A percentile compares a stretch with the other conserved stretches of the same genome.
phyloP scores from a whole-genome alignment of 2,888 invertebrate species.

The Torymus auratus region DNA sequence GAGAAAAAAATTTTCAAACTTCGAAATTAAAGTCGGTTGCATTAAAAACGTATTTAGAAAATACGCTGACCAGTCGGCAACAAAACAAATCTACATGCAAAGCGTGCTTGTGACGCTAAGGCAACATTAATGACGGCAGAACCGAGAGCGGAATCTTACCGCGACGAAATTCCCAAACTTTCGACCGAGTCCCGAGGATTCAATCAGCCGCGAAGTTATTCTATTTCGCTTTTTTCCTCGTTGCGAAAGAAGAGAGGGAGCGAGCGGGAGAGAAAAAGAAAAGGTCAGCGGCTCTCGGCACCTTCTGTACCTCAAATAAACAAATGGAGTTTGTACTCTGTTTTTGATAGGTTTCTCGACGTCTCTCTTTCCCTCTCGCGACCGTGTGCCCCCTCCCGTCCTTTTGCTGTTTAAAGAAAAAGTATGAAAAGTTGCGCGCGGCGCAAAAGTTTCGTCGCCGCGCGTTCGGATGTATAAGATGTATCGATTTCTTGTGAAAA shows the following conservation, averaged over 20 bases:
- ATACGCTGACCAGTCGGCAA: background rate
- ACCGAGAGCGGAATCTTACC: background rate
- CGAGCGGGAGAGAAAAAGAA: background rate
- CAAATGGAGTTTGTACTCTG: constrained; percentile 46
- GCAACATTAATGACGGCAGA: constrained; percentile 20
- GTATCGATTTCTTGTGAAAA: constrained; percentile 45
- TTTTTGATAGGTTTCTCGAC: constrained; percentile 42
- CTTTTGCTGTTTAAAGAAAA: constrained; percentile 1
- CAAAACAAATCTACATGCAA: constrained; percentile 7
- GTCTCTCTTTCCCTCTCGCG: background rate
- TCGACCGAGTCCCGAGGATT: background rate
- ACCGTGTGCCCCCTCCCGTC: background rate
- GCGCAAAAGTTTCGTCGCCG: constrained; percentile 23
- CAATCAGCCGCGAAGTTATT: constrained; percentile 23
- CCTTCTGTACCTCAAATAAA: constrained; percentile 31
- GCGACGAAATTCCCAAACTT: constrained; percentile 12
- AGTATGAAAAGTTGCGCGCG: constrained; percentile 10
- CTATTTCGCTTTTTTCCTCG: background rate
- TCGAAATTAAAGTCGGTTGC: no score
- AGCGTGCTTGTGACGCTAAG: constrained; percentile 9
- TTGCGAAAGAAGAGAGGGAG: background rate
- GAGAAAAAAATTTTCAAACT: no score
- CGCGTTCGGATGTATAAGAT: constrained; percentile 23
- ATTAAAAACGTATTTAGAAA: background rate
- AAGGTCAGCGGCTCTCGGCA: no score